Evolutionary conservation across 2,113 vertebrate genomes (phyloP).

Genomic region (Psittacus erithacus): DNA sequence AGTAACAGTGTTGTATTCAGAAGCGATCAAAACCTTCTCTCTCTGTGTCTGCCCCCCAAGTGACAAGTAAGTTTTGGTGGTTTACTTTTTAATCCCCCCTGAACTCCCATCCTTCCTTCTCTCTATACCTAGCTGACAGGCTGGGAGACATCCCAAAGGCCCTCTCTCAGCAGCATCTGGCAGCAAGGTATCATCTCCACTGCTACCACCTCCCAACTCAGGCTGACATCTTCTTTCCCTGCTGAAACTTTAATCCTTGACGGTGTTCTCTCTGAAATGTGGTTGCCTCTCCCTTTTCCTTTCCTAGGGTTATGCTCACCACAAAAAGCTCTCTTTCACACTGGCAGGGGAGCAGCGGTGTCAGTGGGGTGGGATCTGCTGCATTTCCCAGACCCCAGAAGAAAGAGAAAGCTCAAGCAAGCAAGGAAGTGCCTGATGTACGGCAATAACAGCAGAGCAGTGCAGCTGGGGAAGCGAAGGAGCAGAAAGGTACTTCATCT

Average conservation of each 20-base stretch:
- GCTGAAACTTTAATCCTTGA: not conserved
- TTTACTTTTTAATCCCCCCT: not conserved
- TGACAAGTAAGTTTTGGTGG: not conserved
- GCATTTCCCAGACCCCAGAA: not conserved
- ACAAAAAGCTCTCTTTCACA: not conserved
- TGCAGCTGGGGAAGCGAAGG: not conserved
- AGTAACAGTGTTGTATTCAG: not conserved
- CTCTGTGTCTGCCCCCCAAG: not conserved
- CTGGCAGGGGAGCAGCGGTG: not conserved
- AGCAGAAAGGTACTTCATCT: not conserved
- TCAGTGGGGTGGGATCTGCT: rapidly evolving
- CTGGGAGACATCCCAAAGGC: not conserved
- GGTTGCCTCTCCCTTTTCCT: not conserved
- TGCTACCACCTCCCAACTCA: not conserved
- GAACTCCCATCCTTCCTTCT: not conserved
- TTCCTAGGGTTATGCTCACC: not conserved
- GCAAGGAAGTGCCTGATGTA: not conserved
- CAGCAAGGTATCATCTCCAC: not conserved
- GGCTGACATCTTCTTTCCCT: not conserved
- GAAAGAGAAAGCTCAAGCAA: not conserved
- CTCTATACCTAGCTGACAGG: not conserved
- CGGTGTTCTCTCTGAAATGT: not conserved
- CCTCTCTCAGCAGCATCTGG: not conserved
- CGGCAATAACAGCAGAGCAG: not conserved
- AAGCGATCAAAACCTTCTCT: not conserved